Base-by-base conservation (phyloP, 2,797 vertebrate genomes). In the Neoniphon sammara region DNA sequence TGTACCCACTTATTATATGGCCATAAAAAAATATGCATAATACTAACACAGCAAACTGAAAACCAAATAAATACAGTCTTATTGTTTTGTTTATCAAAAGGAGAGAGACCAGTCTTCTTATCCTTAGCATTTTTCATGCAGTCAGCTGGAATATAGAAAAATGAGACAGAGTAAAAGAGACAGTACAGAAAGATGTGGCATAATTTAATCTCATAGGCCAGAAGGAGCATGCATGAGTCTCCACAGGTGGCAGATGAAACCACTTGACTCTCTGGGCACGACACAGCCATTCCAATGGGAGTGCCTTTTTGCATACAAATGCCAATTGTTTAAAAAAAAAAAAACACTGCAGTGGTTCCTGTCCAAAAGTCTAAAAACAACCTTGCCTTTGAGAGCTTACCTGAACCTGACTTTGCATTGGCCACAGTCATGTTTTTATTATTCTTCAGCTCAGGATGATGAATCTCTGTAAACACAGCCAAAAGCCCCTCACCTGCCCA, bases 331-430 rank as follows among this genome's bases (percentile, higher is more conserved):
- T 47, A 46, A 20, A 49, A 73, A 36, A 79, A 46, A 20, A 49
- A 73, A 36, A 79, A 20, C 12, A 68, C 15, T 20, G 23, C 15
- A 58, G 71, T 60, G 59, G 30, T 21, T 58, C 21, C 11, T 21
- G 8, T 42, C 34, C 25, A 64, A 70, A 73, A 42, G 4, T 54
- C 44, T 3, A 31, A 7, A 54, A 6, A n/a, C 25, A 25, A 57
- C 27, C 69, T 75, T 54, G 49, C 66, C 27, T 58, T 21, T 47
- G 20, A 59, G 53, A 61, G 67, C 93, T 93, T 91, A 94, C 93
- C 94, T 92, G 92, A 90, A 78, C 91, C 93, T 75, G 90, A 94
- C 75, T 93, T 93, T 81, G 87, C 91, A 87, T 90, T 94, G 84
- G 89, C 91, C 88, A 93, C 88, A 30, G 91, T 93, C 94, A 94